Conservation (phyloP, 2,888 invertebrate genomes). For the Yponomeuta cagnagella region DNA sequence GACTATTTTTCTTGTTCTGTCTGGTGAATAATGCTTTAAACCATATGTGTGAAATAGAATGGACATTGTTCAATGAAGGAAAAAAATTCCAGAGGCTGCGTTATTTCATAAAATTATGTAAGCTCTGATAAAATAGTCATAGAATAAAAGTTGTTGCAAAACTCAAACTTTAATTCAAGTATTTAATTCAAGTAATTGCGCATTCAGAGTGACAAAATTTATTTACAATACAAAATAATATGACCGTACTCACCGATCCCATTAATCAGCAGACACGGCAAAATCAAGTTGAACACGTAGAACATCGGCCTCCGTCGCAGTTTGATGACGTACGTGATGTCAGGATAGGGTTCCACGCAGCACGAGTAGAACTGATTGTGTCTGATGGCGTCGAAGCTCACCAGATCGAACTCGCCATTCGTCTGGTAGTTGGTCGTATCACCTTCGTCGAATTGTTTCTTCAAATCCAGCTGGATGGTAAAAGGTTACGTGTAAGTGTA, state of each 20-base stretch:
- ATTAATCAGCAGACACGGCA: slow-evolving; percentile 90
- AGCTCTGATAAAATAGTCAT: too few relatives aligned
- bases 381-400: slow-evolving; percentile 83
- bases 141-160: too few relatives aligned
- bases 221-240: too few relatives aligned
- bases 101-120: too few relatives aligned
- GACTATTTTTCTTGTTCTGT: too few relatives aligned
- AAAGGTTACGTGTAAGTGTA: slow-evolving; percentile 1
- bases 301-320: slow-evolving; percentile 86
- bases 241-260: slow-evolving; percentile 80
- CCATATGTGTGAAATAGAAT: too few relatives aligned
- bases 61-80: too few relatives aligned
- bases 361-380: slow-evolving; percentile 87
- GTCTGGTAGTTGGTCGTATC: slow-evolving; percentile 92
- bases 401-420: slow-evolving; percentile 92
- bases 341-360: slow-evolving; percentile 88
- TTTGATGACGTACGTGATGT: slow-evolving; percentile 87
- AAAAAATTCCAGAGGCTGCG: too few relatives aligned
- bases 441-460: slow-evolving; percentile 86
- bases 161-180: too few relatives aligned
- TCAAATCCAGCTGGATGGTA: slow-evolving; percentile 79
- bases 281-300: slow-evolving; percentile 89
- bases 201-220: too few relatives aligned
- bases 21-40: too few relatives aligned
- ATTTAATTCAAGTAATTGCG: too few relatives aligned